Conservation (phyloP, 2,113 vertebrate species). For the Seriola quinqueradiata region DNA sequence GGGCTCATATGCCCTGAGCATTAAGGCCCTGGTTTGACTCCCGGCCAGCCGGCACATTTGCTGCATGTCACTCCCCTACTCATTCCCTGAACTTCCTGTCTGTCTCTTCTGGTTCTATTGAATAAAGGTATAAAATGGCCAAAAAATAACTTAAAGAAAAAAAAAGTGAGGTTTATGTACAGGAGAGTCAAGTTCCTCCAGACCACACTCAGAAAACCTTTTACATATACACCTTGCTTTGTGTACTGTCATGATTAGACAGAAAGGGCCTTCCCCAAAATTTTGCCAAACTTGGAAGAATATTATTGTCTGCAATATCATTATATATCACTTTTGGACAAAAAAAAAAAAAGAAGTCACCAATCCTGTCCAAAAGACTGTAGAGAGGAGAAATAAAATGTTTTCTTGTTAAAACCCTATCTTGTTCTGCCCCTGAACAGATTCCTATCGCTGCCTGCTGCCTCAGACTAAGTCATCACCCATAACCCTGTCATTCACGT, state of each 20-base stretch:
- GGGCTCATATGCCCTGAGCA: too few relatives aligned
- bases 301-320: background rate
- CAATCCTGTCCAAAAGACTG: background rate
- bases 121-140: too few relatives aligned
- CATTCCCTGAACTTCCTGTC: too few relatives aligned
- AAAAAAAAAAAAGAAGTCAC: background rate
- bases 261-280: background rate
- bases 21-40: too few relatives aligned
- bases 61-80: too few relatives aligned
- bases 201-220: background rate
- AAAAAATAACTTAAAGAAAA: too few relatives aligned
- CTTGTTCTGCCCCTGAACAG: slow-evolving; percentile 51
- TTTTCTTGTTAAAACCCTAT: slow-evolving; percentile 11
- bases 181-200: background rate
- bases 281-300: background rate
- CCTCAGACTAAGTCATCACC: slow-evolving; percentile 70
- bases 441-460: slow-evolving; percentile 51
- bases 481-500: slow-evolving; percentile 77
- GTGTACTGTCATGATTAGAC: background rate
- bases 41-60: too few relatives aligned
- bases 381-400: slow-evolving; percentile 19
- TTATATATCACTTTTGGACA: background rate
- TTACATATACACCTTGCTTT: background rate
- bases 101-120: too few relatives aligned
- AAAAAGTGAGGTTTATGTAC: background rate